Percentiles rank a stretch among this genome's conserved stretches.
phyloP scores from a whole-genome alignment of 1,140 invertebrate species.

The Apis laboriosa region DNA sequence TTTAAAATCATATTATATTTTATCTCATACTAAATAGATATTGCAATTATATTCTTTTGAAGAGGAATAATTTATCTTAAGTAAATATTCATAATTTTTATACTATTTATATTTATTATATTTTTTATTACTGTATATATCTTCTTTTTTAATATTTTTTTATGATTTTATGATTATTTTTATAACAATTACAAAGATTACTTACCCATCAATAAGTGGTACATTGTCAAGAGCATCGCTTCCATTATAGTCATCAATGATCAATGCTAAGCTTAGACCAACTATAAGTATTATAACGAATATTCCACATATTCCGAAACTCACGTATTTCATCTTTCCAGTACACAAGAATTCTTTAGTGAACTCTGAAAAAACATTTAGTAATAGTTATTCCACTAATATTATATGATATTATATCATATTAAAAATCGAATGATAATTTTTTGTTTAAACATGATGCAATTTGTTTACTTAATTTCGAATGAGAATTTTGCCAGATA shows the following conservation, averaged over 20 bases:
- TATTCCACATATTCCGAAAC: constrained; percentile 29
- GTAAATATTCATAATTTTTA: too few species aligned
- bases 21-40: too few species aligned
- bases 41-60: too few species aligned
- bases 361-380: constrained; percentile 36
- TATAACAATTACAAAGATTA: background rate
- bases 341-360: constrained; percentile 25
- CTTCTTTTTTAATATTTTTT: background rate
- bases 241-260: constrained; percentile 58
- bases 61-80: too few species aligned
- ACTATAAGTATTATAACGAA: constrained; percentile 53
- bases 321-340: constrained; percentile 60
- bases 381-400: background rate
- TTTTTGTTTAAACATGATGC: background rate
- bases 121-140: background rate
- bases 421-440: background rate
- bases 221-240: constrained; percentile 67
- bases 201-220: constrained; percentile 75
- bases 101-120: background rate
- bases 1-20: too few species aligned
- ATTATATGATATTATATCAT: background rate
- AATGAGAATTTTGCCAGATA: too few species aligned
- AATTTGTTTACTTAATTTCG: background rate
- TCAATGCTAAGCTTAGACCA: constrained; percentile 61
- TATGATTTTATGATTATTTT: background rate